Evolutionary conservation across 2,888 invertebrate species (phyloP).

Genomic region (Cephus nigrinus): DNA sequence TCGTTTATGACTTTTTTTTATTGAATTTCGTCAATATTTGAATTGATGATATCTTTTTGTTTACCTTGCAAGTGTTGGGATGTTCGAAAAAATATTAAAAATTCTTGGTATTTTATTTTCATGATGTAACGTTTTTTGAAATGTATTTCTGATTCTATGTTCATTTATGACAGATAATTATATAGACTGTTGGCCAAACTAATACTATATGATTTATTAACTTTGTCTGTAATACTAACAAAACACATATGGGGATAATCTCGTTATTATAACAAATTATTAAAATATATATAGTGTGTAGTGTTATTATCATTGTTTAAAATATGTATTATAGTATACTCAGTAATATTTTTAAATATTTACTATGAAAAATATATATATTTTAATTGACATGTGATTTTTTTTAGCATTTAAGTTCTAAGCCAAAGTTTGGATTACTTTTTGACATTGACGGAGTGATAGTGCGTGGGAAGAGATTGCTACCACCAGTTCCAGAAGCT

Average conservation of each 20-base stretch:
- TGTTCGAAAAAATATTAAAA: background rate
- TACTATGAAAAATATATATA: background rate
- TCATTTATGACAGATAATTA: background rate
- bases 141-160: background rate
- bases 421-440: constrained; percentile 71
- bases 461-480: constrained; percentile 70
- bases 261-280: background rate
- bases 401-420: constrained; percentile 50
- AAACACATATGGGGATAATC: background rate
- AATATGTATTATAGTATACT: background rate
- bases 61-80: background rate
- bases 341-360: background rate
- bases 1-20: background rate
- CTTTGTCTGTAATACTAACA: background rate
- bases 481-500: constrained; percentile 72
- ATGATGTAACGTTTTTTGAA: too few relatives aligned
- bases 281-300: background rate
- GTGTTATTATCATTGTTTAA: background rate
- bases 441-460: constrained; percentile 78
- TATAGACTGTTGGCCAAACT: background rate
- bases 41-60: background rate
- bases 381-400: background rate
- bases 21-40: background rate
- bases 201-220: background rate
- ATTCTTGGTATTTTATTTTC: too few relatives aligned